phyloP scores from a whole-genome alignment of 1,140 invertebrate genomes.

The Pseudomyrmex sp. region DNA sequence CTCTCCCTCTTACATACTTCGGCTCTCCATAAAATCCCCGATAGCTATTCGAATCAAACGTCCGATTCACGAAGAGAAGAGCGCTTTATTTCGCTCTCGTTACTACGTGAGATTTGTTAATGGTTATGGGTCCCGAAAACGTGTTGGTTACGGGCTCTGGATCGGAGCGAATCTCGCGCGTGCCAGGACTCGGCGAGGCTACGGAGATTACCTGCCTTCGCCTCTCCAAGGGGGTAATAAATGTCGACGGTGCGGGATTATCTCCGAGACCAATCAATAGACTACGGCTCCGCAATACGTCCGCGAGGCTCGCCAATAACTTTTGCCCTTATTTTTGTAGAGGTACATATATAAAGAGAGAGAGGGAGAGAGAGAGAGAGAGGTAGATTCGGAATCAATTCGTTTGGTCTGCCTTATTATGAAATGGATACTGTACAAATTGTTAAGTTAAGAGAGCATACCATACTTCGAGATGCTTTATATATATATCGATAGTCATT shows the following conservation, averaged over 20 bases:
- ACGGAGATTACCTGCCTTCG: slow-evolving; percentile 68
- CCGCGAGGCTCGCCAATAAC: slow-evolving; percentile 59
- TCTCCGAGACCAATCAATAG: slow-evolving; percentile 64
- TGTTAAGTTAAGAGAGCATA: not conserved
- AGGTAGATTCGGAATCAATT: too few species aligned
- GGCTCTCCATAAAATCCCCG: slow-evolving; percentile 62
- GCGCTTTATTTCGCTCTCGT: slow-evolving; percentile 73
- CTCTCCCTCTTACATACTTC: slow-evolving; percentile 17
- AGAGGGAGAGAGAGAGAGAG: too few species aligned
- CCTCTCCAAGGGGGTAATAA: slow-evolving; percentile 68
- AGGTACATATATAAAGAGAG: not conserved
- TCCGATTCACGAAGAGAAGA: slow-evolving; percentile 62
- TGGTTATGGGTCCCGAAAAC: slow-evolving; percentile 67
- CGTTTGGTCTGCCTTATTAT: too few species aligned
- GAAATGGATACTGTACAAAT: not conserved
- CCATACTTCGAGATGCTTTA: not conserved
- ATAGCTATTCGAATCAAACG: slow-evolving; percentile 71
- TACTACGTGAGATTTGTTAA: slow-evolving; percentile 75
- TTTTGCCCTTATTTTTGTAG: slow-evolving; percentile 37
- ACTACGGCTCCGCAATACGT: slow-evolving; percentile 67
- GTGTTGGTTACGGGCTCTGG: slow-evolving; percentile 40
- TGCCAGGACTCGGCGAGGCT: slow-evolving; percentile 57
- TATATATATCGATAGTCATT: not conserved
- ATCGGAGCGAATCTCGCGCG: slow-evolving; percentile 54
- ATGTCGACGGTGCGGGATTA: slow-evolving; percentile 71